Base-by-base conservation (phyloP, 2,113 vertebrate genomes). In the Choloepus hoffmanni region DNA sequence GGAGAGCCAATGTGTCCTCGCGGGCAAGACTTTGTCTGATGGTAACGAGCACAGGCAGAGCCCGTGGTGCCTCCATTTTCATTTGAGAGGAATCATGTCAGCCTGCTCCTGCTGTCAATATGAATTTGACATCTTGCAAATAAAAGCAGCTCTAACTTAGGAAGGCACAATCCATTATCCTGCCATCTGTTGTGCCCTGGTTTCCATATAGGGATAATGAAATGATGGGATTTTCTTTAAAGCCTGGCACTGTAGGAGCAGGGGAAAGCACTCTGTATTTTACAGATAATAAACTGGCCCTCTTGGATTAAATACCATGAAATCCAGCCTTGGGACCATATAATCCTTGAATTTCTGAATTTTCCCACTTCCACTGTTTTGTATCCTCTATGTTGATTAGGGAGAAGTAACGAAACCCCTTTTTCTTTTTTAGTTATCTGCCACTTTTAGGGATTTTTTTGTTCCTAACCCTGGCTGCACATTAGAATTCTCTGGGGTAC, bases 61-160 rank as follows among this genome's bases (percentile, higher is more conserved):
- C 23, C 91, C 24, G 0, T 0, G 70, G 68, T 28, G 40, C 48
- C 82, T 96, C 63, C 73, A 33, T 90, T 92, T 96, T 90, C 92
- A 63, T 89, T 85, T 60, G 79, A 94, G 85, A 90, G 87, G 81
- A 95, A 92, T 91, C 65, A 63, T 8, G 28, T 92, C 88, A 60
- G 60, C 81, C 76, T 7, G 40, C 91, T 90, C 72, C 36, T 0
- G 0, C 7, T 68, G 95, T 94, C 65, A n/a, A 30, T 82, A 89
- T 43, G 96, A 96, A 90, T 94, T 86, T 95, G 84, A 85, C 95
- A 33, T 63, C 81, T 95, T 67, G 62, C 77, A 95, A 90, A 95
- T 92, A 90, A 90, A 96, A 95, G 87, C 79, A 58, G 72, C 67
- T 93, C 72, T 77, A 43, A 92, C 87, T 94, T 88, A 60, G 84